Evolutionary conservation across 2,113 vertebrate species (phyloP).

Genomic region (Rafetus swinhoei): DNA sequence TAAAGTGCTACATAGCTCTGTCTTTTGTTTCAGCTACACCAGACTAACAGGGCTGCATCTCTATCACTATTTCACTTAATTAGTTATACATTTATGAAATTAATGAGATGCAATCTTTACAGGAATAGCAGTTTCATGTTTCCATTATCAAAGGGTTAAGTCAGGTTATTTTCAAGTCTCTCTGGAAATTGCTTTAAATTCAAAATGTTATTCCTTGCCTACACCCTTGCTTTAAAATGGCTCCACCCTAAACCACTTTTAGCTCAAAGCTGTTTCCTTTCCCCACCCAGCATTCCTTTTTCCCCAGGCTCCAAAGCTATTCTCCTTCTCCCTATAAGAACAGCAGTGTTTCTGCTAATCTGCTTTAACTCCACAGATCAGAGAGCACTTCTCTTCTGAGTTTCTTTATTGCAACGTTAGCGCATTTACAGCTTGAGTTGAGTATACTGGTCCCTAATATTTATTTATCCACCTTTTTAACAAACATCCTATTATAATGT

Average conservation of each 20-base stretch:
- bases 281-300: slow-evolving; percentile 90
- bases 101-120: neutral
- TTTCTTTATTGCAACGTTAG: neutral
- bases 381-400: slow-evolving; percentile 74
- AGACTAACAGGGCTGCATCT: too few species aligned
- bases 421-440: neutral
- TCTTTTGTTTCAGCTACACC: too few species aligned
- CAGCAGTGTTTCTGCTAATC: slow-evolving; percentile 76
- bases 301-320: slow-evolving; percentile 82
- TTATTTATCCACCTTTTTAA: neutral
- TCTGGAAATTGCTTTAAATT: slow-evolving; percentile 50
- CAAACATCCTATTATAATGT: neutral
- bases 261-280: slow-evolving; percentile 89
- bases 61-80: rapidly evolving
- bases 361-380: slow-evolving; percentile 85
- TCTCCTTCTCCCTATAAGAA: slow-evolving; percentile 58
- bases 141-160: slow-evolving; percentile 53
- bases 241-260: slow-evolving; percentile 82
- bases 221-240: slow-evolving; percentile 77
- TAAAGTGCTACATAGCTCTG: too few species aligned
- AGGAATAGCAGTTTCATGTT: neutral
- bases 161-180: slow-evolving; percentile 61
- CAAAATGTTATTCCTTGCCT: slow-evolving; percentile 47
- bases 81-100: neutral
- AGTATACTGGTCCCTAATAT: neutral